These are phyloP conservation scores for Plotosus lineatus DNA, from an alignment of 2,113 vertebrate species.

Conservation along the genomic window DNA sequence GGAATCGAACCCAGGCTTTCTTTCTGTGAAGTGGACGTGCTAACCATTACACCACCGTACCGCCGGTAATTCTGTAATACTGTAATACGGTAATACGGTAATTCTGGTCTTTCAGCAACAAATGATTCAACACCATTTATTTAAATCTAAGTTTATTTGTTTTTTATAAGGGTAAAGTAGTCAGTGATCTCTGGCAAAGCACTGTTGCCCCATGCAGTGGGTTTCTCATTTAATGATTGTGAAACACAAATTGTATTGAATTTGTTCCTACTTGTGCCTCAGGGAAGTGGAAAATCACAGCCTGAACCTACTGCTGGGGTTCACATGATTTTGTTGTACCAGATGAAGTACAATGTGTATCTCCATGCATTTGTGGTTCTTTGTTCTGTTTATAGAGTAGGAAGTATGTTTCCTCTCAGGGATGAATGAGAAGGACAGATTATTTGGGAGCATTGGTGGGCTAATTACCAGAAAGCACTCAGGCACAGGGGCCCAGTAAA, in stretches of 20 bases:
- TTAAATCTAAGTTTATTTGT: neutral
- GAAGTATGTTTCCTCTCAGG: conserved; percentile 57
- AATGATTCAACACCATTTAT: neutral
- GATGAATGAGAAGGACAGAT: conserved; percentile 59
- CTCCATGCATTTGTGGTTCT: conserved; percentile 32
- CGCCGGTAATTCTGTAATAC: no score
- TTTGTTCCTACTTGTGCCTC: neutral
- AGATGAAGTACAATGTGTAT: neutral
- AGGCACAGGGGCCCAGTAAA: neutral
- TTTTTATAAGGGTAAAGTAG: neutral
- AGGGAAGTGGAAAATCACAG: neutral
- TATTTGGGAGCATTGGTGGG: conserved; percentile 9
- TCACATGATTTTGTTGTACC: neutral
- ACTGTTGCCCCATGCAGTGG: neutral
- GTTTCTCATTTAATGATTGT: neutral
- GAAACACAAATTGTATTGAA: neutral
- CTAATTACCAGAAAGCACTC: conserved; percentile 57
- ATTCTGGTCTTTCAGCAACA: neutral
- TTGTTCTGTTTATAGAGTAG: conserved; percentile 54
- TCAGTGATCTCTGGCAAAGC: neutral
- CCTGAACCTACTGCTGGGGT: neutral
- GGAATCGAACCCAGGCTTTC: no score
- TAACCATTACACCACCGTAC: no score
- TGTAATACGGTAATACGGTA: no score
- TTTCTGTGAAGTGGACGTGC: no score